Evolutionary conservation across 2,888 invertebrate genomes (phyloP).

Genomic region (Panorpa germanica): DNA sequence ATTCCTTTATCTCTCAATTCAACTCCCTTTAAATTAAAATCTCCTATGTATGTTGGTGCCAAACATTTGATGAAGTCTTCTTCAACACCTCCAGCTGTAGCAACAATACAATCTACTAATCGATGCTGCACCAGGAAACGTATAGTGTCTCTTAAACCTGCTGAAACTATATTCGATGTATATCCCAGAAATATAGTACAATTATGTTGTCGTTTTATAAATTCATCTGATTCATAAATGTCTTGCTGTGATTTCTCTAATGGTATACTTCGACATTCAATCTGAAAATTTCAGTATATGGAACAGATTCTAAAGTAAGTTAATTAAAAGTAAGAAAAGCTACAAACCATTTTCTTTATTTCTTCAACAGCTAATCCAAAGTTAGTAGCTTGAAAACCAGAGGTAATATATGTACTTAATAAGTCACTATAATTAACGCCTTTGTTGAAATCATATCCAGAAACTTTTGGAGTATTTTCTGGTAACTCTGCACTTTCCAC

Average conservation of each 20-base stretch:
- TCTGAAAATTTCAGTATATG: constrained; percentile 20
- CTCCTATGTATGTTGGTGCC: constrained; percentile 84
- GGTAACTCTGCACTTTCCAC: constrained; percentile 47
- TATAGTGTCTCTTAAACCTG: constrained; percentile 83
- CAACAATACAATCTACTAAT: constrained; percentile 83
- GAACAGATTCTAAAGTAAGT: constrained; percentile 5
- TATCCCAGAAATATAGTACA: constrained; percentile 96
- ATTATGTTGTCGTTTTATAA: constrained; percentile 52
- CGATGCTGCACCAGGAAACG: constrained; percentile 70
- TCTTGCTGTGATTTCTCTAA: constrained; percentile 46
- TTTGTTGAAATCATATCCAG: constrained; percentile 86
- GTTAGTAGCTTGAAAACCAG: constrained; percentile 97
- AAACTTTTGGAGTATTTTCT: constrained; percentile 42
- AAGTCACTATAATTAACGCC: constrained; percentile 74
- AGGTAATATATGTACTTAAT: constrained; percentile 55
- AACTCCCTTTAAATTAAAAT: constrained; percentile 69
- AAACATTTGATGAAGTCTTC: constrained; percentile 98
- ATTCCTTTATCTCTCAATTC: constrained; percentile 66
- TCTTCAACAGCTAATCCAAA: constrained; percentile 81
- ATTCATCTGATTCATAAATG: constrained; percentile 56
- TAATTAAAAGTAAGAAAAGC: constrained; percentile 9
- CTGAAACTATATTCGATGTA: constrained; percentile 94
- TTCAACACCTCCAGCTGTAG: constrained; percentile 95
- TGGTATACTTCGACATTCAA: constrained; percentile 49
- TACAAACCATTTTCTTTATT: constrained; percentile 70